Conservation (phyloP, 2,113 vertebrate species). For the Neoarius graeffei region DNA sequence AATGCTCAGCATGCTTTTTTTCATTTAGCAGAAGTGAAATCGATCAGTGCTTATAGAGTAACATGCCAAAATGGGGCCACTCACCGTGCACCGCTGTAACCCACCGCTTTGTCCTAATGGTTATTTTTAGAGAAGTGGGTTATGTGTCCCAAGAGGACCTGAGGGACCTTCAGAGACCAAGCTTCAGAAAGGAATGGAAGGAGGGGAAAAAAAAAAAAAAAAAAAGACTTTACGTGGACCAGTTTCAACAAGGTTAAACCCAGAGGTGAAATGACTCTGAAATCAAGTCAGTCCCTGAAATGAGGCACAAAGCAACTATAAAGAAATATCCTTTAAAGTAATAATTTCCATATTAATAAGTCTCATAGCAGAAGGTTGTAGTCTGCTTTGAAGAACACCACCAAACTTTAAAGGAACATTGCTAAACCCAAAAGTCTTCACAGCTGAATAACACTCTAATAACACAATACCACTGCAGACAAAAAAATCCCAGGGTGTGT, state of each 20-base stretch:
- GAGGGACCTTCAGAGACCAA: slow-evolving; percentile 51
- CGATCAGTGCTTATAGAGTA: slow-evolving; percentile 36
- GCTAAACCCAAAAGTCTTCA: not conserved
- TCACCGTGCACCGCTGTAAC: slow-evolving; percentile 24
- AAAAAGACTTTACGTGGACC: slow-evolving; percentile 42
- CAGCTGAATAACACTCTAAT: not conserved
- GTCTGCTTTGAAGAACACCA: not conserved
- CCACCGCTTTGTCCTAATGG: slow-evolving; percentile 44
- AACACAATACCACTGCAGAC: not conserved
- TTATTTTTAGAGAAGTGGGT: slow-evolving; percentile 60
- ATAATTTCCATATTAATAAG: slow-evolving; percentile 27
- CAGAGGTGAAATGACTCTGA: slow-evolving; percentile 50
- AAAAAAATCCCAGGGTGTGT: not conserved
- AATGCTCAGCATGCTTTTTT: slow-evolving; percentile 23
- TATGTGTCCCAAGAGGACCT: slow-evolving; percentile 54
- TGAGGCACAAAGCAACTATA: slow-evolving; percentile 10
- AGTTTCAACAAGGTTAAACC: slow-evolving; percentile 53
- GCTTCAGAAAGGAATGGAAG: slow-evolving; percentile 34
- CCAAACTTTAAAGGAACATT: not conserved
- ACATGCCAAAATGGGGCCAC: slow-evolving; percentile 41
- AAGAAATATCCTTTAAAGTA: slow-evolving; percentile 5
- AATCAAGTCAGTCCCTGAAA: slow-evolving; percentile 22
- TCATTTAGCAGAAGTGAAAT: slow-evolving; percentile 44
- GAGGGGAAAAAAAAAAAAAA: not conserved
- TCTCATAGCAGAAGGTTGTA: not conserved